These are phyloP conservation scores for Dipodomys stephensi DNA, from an alignment of 2,113 vertebrate genomes.

Conservation along the genomic window DNA sequence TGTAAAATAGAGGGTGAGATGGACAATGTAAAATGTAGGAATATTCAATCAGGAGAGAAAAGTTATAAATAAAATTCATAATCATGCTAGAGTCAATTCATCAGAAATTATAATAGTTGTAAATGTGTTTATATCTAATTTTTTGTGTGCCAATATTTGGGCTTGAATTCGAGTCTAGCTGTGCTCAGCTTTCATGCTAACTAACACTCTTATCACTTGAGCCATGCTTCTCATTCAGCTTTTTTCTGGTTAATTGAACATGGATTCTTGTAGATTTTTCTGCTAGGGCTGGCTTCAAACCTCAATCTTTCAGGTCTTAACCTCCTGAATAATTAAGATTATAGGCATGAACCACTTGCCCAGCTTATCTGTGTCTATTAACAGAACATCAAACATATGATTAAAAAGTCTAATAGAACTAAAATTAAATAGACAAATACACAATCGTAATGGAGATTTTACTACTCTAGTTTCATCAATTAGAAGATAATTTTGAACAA, in stretches of 20 bases:
- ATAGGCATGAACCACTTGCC: no score
- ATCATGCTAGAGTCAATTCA: background rate
- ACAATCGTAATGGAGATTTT: background rate
- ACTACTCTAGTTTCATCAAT: background rate
- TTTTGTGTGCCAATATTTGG: no score
- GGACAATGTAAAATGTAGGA: background rate
- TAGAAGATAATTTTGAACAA: background rate
- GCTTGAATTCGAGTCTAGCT: no score
- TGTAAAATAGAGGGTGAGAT: background rate
- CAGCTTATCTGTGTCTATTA: background rate
- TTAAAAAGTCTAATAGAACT: background rate
- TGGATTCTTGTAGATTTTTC: no score
- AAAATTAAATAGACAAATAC: conserved; percentile 24
- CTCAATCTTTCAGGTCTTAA: no score
- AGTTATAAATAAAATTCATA: conserved; percentile 14
- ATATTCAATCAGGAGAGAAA: background rate
- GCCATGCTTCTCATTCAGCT: no score
- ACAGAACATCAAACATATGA: background rate
- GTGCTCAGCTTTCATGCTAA: no score
- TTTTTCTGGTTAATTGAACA: no score
- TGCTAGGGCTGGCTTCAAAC: no score
- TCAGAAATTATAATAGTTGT: background rate
- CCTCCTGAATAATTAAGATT: no score
- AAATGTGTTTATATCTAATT: background rate
- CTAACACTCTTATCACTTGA: no score